Conservation (phyloP, 2,797 vertebrate genomes). For the Vireo griseus region DNA sequence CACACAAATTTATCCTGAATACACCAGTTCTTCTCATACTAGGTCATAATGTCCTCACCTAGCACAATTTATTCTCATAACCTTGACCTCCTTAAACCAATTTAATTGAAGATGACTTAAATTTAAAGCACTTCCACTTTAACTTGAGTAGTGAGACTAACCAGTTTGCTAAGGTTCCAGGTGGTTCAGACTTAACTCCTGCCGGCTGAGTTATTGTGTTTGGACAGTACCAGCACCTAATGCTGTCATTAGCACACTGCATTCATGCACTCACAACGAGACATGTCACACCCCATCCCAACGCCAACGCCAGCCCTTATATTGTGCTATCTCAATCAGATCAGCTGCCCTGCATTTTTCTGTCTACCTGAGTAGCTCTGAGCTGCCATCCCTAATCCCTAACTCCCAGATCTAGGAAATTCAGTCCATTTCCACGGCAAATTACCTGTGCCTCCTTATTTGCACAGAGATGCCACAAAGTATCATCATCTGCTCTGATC, state of each 20-base stretch:
- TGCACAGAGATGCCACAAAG: not conserved
- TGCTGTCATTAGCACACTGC: not conserved
- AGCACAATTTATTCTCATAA: not conserved
- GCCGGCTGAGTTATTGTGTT: not conserved
- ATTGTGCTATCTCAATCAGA: not conserved
- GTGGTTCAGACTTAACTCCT: not conserved
- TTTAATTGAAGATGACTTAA: not conserved
- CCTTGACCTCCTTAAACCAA: not conserved
- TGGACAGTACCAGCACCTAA: not conserved
- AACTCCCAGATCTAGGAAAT: not conserved
- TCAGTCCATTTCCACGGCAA: not conserved
- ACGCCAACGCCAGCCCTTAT: not conserved
- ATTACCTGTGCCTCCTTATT: not conserved
- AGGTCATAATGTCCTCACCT: not conserved
- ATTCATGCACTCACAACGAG: not conserved
- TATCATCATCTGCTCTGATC: not conserved
- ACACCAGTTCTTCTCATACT: not conserved
- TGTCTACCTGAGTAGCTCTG: not conserved
- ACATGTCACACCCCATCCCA: fast-evolving
- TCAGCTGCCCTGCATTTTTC: not conserved
- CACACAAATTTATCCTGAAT: not conserved
- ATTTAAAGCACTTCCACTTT: not conserved
- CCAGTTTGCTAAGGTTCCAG: not conserved
- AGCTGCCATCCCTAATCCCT: not conserved
- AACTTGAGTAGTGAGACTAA: not conserved